Conservation (phyloP, 2,888 invertebrate genomes). For the Tricholauxania praeusta region DNA sequence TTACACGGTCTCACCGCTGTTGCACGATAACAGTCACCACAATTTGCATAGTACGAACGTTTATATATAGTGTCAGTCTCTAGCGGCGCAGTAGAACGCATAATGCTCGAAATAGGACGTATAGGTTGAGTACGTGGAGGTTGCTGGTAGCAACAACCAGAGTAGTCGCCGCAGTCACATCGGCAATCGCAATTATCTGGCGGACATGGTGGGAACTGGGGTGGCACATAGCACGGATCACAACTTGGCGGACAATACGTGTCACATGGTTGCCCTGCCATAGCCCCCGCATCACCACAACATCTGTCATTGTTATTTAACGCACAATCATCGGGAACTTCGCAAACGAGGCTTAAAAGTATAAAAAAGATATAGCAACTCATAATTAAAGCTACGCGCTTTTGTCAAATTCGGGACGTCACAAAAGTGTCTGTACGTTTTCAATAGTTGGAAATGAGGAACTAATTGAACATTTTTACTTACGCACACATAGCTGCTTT, state of each 20-base stretch:
- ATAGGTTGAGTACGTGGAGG: constrained; percentile 60
- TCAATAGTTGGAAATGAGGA: background rate
- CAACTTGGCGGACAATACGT: constrained; percentile 45
- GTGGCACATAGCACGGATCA: constrained; percentile 55
- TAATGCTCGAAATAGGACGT: constrained; percentile 65
- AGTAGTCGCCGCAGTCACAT: constrained; percentile 58
- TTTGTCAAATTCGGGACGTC: background rate
- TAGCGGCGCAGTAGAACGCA: constrained; percentile 72
- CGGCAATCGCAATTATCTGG: constrained; percentile 49
- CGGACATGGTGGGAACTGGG: constrained; percentile 55
- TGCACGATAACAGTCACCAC: constrained; percentile 65
- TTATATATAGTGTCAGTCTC: constrained; percentile 76
- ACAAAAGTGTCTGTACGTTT: background rate
- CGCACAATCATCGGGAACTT: constrained; percentile 45
- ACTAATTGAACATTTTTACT: constrained; percentile 38
- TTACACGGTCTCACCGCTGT: constrained; percentile 67
- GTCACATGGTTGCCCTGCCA: constrained; percentile 38
- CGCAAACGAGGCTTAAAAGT: constrained; percentile 35
- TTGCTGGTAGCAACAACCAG: constrained; percentile 64
- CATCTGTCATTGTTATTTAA: constrained; percentile 32
- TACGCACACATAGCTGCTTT: constrained; percentile 47
- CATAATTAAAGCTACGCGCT: background rate
- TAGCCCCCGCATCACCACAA: constrained; percentile 37
- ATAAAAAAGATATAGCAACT: background rate
- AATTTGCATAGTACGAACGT: constrained; percentile 73